A percentile compares a stretch with the other conserved stretches of the same genome.
phyloP scores from a whole-genome alignment of 2,113 vertebrate species.

The Megaceryle torquata region DNA sequence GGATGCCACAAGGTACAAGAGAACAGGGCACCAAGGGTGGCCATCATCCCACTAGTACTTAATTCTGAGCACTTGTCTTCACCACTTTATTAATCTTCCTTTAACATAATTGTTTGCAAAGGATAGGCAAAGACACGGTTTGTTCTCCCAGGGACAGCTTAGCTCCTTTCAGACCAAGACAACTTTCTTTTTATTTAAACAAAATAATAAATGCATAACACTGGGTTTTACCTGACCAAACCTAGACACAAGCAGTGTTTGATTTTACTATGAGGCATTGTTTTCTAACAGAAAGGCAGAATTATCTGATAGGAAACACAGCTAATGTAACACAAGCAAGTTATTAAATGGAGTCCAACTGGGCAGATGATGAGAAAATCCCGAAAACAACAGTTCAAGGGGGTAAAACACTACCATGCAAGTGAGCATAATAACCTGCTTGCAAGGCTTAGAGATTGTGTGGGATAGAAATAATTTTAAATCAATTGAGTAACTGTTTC shows the following conservation, averaged over 20 bases:
- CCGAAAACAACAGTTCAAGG: constrained; percentile 50
- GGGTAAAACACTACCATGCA: constrained; percentile 41
- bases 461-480: constrained; percentile 71
- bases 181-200: background rate
- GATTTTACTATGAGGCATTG: background rate
- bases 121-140: background rate
- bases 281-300: constrained; percentile 14
- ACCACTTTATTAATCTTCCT: background rate
- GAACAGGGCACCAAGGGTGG: background rate
- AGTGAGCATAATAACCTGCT: constrained; percentile 62
- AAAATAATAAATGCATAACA: background rate
- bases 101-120: background rate
- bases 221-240: background rate
- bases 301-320: constrained; percentile 50
- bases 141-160: background rate
- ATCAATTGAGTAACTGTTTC: constrained; percentile 78
- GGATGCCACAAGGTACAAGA: accelerated
- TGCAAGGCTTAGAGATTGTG: constrained; percentile 40
- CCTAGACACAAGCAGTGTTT: background rate
- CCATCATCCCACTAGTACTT: background rate
- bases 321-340: constrained; percentile 52
- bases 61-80: background rate
- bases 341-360: constrained; percentile 69
- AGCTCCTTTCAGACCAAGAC: background rate
- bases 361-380: constrained; percentile 50